These are phyloP conservation scores for Oreonectes daqikongensis DNA, from an alignment of 2,797 vertebrate genomes.

Conservation along the genomic window DNA sequence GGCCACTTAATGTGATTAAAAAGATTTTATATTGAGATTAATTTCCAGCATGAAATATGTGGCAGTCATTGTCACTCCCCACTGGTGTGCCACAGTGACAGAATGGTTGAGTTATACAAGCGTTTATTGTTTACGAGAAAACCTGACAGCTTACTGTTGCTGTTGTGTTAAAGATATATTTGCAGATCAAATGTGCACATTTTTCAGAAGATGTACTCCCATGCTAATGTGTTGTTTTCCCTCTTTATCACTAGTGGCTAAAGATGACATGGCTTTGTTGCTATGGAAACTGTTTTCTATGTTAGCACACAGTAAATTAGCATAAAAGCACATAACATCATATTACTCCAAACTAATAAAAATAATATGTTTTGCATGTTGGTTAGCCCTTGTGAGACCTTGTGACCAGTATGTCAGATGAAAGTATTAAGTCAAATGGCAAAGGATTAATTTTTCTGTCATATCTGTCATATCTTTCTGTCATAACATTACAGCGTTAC, in stretches of 20 bases:
- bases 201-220: not conserved
- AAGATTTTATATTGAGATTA: not conserved
- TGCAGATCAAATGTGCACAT: not conserved
- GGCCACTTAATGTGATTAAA: not conserved
- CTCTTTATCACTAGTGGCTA: slow-evolving; percentile 22
- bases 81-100: slow-evolving; percentile 10
- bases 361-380: too few species aligned
- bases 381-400: too few species aligned
- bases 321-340: not conserved
- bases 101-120: not conserved
- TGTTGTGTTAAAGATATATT: not conserved
- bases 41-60: slow-evolving; percentile 19
- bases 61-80: not conserved
- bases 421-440: not conserved
- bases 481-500: too few species aligned
- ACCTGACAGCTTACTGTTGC: not conserved
- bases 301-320: slow-evolving; percentile 10
- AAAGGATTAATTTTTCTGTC: not conserved
- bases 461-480: not conserved
- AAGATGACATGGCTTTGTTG: slow-evolving; percentile 30
- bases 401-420: not conserved
- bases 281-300: slow-evolving; percentile 51
- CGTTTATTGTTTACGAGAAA: not conserved
- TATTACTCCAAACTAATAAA: too few species aligned
- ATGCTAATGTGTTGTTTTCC: not conserved